phyloP scores from a whole-genome alignment of 2,888 invertebrate genomes.

The Volucella inflata region DNA sequence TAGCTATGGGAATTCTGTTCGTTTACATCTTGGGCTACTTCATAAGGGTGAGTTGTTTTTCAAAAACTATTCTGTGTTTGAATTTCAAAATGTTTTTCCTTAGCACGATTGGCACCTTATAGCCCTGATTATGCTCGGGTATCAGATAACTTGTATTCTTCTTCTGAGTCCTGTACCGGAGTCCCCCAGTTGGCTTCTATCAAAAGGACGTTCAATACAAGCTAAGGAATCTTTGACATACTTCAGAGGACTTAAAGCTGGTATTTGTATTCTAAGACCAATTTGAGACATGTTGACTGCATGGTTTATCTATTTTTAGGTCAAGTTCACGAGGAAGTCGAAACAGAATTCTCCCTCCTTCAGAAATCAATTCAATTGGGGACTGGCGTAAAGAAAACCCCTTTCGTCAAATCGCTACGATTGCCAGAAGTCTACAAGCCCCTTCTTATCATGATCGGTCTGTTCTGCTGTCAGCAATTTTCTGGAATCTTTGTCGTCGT shows the following conservation, averaged over 20 bases:
- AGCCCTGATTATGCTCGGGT: conserved; percentile 80
- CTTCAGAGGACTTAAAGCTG: conserved; percentile 85
- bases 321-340: conserved; percentile 79
- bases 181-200: conserved; percentile 88
- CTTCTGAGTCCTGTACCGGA: conserved; percentile 86
- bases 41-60: conserved; percentile 78
- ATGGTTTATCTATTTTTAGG: conserved; percentile 71
- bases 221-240: conserved; percentile 86
- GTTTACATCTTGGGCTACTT: conserved; percentile 87
- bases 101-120: conserved; percentile 82
- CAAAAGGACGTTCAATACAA: conserved; percentile 85
- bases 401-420: conserved; percentile 78
- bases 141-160: conserved; percentile 81
- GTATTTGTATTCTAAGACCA: neutral
- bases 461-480: conserved; percentile 88
- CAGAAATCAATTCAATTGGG: conserved; percentile 79
- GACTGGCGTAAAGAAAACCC: conserved; percentile 78
- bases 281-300: neutral
- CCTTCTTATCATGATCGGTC: conserved; percentile 85
- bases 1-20: conserved; percentile 87
- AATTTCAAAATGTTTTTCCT: neutral
- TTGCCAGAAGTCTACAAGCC: conserved; percentile 83
- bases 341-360: conserved; percentile 79
- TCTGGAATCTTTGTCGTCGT: conserved; percentile 89
- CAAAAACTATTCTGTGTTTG: neutral